Evolutionary conservation across 2,113 vertebrate genomes (phyloP).

Genomic region (Oceanites oceanicus): DNA sequence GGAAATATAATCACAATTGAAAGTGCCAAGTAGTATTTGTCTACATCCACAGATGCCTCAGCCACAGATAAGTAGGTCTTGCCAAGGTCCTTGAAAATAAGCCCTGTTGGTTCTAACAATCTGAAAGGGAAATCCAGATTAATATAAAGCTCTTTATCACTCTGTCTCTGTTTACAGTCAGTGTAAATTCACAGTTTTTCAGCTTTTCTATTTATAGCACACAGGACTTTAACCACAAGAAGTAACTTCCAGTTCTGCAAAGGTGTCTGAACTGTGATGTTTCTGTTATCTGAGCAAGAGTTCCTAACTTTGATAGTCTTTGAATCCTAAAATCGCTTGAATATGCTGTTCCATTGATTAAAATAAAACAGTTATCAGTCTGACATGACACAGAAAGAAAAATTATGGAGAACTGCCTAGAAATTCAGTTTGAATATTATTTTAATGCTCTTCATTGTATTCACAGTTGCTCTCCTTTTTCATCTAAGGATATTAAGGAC

Average conservation of each 20-base stretch:
- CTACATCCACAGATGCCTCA: not conserved
- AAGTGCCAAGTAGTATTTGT: not conserved
- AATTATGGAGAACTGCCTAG: not conserved
- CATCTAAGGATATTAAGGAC: not conserved
- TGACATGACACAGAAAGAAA: not conserved
- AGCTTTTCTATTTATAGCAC: slow-evolving; percentile 22
- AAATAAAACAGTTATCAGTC: not conserved
- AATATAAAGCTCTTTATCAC: slow-evolving; percentile 13
- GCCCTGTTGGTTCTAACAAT: not conserved
- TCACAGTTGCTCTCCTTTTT: not conserved
- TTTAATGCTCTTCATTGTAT: not conserved
- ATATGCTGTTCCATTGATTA: not conserved
- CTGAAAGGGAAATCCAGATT: slow-evolving; percentile 44
- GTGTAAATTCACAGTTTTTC: slow-evolving; percentile 29
- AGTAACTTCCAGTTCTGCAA: not conserved
- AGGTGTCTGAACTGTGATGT: not conserved
- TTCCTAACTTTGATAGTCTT: not conserved
- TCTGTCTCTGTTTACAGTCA: not conserved
- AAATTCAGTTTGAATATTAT: not conserved
- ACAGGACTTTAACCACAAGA: not conserved
- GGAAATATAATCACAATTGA: not conserved
- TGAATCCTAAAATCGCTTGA: not conserved
- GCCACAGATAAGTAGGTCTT: not conserved
- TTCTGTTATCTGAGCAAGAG: not conserved
- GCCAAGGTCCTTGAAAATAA: slow-evolving; percentile 25